Evolutionary conservation across 2,888 invertebrate species (phyloP).

Genomic region (Agriopis aurantiaria): DNA sequence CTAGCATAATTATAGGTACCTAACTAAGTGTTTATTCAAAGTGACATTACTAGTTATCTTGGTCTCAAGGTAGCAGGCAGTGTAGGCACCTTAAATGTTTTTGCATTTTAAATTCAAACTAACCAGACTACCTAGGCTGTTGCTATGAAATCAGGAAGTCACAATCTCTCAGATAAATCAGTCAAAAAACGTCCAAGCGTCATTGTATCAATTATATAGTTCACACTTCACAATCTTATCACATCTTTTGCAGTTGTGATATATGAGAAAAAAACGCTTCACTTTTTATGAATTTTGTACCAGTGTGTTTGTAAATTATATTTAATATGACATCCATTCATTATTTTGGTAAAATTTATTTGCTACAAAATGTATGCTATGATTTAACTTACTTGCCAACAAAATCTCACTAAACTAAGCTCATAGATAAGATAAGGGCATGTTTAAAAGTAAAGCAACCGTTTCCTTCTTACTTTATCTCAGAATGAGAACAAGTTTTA

Average conservation of each 20-base stretch:
- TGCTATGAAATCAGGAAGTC: neutral
- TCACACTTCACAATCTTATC: too few species aligned
- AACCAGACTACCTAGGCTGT: neutral
- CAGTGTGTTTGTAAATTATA: too few species aligned
- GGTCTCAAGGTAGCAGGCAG: neutral
- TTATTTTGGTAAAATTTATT: too few species aligned
- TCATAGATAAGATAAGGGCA: conserved; percentile 5
- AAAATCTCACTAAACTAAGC: neutral
- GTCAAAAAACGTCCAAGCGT: too few species aligned
- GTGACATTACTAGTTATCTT: neutral
- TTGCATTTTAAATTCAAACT: conserved; percentile 2
- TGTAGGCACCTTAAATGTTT: neutral
- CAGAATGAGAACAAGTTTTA: conserved; percentile 27
- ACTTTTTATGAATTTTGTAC: too few species aligned
- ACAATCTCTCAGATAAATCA: too few species aligned
- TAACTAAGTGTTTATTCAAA: neutral
- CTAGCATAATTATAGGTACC: neutral
- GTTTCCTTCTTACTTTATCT: conserved; percentile 24
- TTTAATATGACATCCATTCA: too few species aligned
- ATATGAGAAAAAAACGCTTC: too few species aligned
- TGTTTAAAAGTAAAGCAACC: neutral
- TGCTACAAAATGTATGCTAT: too few species aligned
- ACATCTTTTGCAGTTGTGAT: too few species aligned
- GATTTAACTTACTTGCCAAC: neutral
- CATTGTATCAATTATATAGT: too few species aligned